A percentile compares a stretch with the other conserved stretches of the same genome.
phyloP scores from a whole-genome alignment of 2,113 vertebrate species.

The Ochotona curzoniae region DNA sequence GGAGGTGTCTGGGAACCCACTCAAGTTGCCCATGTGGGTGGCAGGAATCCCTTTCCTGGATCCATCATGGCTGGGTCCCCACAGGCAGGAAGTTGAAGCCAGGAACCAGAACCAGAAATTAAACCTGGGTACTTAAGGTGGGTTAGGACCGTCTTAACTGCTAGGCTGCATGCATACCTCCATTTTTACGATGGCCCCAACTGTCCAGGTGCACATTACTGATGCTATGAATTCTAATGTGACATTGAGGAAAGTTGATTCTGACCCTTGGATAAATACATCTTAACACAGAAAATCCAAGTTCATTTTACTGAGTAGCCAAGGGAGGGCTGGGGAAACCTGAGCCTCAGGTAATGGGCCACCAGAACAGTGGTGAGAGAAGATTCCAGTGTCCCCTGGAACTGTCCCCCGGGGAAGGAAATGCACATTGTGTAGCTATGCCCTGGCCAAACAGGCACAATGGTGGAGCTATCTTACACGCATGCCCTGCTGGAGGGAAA shows the following conservation, averaged over 20 bases:
- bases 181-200: neutral
- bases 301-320: neutral
- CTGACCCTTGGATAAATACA: neutral
- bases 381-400: neutral
- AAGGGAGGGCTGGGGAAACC: neutral
- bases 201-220: neutral
- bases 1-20: too few relatives aligned
- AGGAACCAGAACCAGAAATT: too few relatives aligned
- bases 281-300: neutral
- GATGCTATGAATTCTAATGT: neutral
- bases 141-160: too few relatives aligned
- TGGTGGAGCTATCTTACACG: too few relatives aligned
- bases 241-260: neutral
- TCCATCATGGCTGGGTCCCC: too few relatives aligned
- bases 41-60: too few relatives aligned
- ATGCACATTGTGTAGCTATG: neutral
- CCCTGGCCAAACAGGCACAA: neutral
- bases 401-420: neutral
- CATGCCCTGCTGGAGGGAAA: neutral
- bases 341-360: neutral
- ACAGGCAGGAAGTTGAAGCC: too few relatives aligned
- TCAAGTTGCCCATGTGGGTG: too few relatives aligned
- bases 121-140: too few relatives aligned
- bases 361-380: neutral
- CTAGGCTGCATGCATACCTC: too few relatives aligned